Percentiles rank a stretch among this genome's conserved stretches.
phyloP scores from a whole-genome alignment of 2,113 vertebrate genomes.

The Monopterus albus region DNA sequence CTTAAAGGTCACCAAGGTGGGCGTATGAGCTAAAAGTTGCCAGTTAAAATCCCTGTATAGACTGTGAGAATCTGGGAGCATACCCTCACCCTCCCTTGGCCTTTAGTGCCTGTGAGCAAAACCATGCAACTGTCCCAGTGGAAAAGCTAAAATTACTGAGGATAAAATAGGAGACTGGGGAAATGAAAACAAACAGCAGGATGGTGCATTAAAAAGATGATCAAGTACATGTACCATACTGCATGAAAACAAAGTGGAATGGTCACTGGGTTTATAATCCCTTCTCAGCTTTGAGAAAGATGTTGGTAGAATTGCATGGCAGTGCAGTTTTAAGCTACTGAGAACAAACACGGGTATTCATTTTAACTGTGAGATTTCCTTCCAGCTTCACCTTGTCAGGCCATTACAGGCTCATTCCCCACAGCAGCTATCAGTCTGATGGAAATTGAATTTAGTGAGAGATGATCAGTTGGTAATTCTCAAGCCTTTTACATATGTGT shows the following conservation, averaged over 20 bases:
- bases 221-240: background rate
- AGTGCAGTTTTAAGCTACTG: background rate
- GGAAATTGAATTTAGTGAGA: constrained; percentile 37
- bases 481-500: constrained; percentile 9
- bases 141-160: constrained; percentile 10
- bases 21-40: background rate
- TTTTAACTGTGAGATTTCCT: constrained; percentile 4
- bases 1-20: constrained; percentile 8
- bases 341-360: constrained; percentile 20
- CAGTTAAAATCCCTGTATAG: background rate
- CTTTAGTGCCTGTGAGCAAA: background rate
- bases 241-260: background rate
- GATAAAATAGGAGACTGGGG: background rate
- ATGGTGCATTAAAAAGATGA: background rate
- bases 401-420: background rate
- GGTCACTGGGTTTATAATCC: background rate
- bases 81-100: background rate
- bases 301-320: background rate
- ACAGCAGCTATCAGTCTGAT: constrained; percentile 24
- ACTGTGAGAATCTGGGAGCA: background rate
- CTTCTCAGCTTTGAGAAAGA: background rate
- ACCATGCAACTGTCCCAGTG: background rate
- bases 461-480: constrained; percentile 39
- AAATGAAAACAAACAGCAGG: background rate
- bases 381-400: constrained; percentile 37